Percentiles rank a stretch among this genome's conserved stretches.
Conservation (phyloP, 2,888 invertebrate genomes). For the Phasia obesa region DNA sequence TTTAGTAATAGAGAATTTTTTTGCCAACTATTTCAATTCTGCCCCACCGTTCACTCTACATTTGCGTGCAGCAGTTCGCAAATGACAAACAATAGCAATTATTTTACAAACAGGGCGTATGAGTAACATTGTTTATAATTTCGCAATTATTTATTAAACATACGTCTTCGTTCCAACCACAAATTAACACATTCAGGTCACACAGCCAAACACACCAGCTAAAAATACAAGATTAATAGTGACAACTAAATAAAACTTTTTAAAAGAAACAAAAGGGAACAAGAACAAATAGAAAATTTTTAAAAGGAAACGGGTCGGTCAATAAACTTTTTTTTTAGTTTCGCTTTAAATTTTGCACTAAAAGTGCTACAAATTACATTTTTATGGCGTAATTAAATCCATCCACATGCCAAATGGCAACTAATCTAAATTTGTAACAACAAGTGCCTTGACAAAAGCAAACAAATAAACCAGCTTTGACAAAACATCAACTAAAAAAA, state of each 20-base stretch:
- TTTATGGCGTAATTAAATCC: slow-evolving; percentile 50
- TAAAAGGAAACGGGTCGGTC: slow-evolving; percentile 20
- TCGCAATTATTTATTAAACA: slow-evolving; percentile 15
- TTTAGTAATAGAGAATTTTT: no score
- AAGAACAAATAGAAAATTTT: background rate
- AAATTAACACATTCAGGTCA: slow-evolving; percentile 50
- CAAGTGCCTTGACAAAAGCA: background rate
- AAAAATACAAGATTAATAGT: background rate
- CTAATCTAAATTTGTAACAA: slow-evolving; percentile 57
- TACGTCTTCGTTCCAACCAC: slow-evolving; percentile 19
- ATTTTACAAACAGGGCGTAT: slow-evolving; percentile 11
- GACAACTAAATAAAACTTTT: background rate
- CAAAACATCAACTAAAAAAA: slow-evolving; percentile 21
- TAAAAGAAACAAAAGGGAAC: slow-evolving; percentile 3
- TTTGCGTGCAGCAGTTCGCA: background rate
- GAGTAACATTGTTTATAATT: background rate
- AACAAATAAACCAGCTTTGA: slow-evolving; percentile 1
- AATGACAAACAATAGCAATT: background rate
- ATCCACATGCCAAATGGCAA: slow-evolving; percentile 50
- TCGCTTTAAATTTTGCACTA: background rate
- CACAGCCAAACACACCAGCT: slow-evolving; percentile 22
- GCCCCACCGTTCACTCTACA: no score
- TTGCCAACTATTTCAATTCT: no score
- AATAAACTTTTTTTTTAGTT: slow-evolving; percentile 26
- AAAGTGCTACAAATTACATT: slow-evolving; percentile 39